phyloP scores from a whole-genome alignment of 2,888 invertebrate species.

The Pseudococcus jackbeardsleyi region DNA sequence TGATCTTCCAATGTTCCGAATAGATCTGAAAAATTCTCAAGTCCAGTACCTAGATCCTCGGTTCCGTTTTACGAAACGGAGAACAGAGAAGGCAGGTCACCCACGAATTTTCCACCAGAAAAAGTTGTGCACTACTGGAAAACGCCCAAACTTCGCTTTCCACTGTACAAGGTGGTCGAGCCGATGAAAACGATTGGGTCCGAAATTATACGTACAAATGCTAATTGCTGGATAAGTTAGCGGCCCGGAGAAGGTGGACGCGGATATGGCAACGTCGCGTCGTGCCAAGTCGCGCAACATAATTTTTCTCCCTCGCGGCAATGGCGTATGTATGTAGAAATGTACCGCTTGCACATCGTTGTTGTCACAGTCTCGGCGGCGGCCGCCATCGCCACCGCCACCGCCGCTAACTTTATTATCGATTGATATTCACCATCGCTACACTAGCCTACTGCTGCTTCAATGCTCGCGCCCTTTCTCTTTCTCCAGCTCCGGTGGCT shows the following conservation, averaged over 20 bases:
- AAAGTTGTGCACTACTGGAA: no score
- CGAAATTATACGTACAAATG: background rate
- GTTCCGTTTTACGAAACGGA: no score
- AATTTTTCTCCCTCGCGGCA: background rate
- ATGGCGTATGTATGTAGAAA: background rate
- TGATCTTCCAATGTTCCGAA: no score
- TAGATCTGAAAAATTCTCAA: no score
- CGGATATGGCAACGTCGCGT: conserved; percentile 9
- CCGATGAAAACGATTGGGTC: background rate
- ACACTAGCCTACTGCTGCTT: conserved; percentile 27
- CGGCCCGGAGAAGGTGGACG: background rate
- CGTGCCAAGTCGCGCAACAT: conserved; percentile 3
- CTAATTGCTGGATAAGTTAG: conserved; percentile 3
- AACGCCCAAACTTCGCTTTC: no score
- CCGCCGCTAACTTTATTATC: conserved; percentile 25
- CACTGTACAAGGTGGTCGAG: background rate
- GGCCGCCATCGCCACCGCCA: background rate
- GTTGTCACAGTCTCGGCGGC: conserved; percentile 40
- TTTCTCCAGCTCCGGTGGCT: background rate
- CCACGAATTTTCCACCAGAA: no score
- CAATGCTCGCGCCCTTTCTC: background rate
- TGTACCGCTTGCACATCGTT: conserved; percentile 22
- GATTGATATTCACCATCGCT: conserved; percentile 50
- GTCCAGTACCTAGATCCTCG: no score
- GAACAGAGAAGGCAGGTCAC: no score